These are phyloP conservation scores for Graphium colonna DNA, from an alignment of 2,888 invertebrate genomes.

Conservation along the genomic window DNA sequence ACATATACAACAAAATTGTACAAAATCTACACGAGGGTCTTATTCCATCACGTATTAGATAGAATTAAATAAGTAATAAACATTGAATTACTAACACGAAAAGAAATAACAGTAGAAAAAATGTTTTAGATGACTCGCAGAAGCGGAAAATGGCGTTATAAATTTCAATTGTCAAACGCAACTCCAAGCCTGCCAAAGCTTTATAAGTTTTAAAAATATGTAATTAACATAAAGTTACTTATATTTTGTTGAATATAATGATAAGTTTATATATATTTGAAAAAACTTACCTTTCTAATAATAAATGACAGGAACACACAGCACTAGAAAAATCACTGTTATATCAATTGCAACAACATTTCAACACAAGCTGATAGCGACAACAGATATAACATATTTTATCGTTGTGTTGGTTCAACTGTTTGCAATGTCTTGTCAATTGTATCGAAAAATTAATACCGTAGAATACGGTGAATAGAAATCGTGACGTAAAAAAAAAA, in stretches of 20 bases:
- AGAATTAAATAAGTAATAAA: neutral
- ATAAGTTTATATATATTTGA: neutral
- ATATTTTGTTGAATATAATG: neutral
- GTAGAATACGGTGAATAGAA: no score
- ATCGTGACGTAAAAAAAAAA: no score
- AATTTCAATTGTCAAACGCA: slow-evolving; percentile 43
- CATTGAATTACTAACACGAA: no score
- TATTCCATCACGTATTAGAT: neutral
- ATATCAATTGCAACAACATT: slow-evolving; percentile 41
- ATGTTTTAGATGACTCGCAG: slow-evolving; percentile 55
- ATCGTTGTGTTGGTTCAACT: neutral
- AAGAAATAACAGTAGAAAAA: slow-evolving; percentile 41
- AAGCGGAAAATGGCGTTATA: slow-evolving; percentile 73
- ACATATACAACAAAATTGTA: slow-evolving; percentile 26
- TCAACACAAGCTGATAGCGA: slow-evolving; percentile 17
- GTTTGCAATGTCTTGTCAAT: neutral
- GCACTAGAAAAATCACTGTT: slow-evolving; percentile 65
- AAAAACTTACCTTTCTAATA: slow-evolving; percentile 62
- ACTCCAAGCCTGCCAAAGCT: neutral
- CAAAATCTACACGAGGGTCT: slow-evolving; percentile 12
- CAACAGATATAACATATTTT: slow-evolving; percentile 26
- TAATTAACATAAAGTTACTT: neutral
- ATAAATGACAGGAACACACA: slow-evolving; percentile 69
- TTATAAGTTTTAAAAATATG: neutral
- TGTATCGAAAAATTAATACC: no score